Evolutionary conservation across 2,888 invertebrate genomes (phyloP), one percentile per base, ranked within the genome.

Genomic region (Proisotoma minuta): DNA sequence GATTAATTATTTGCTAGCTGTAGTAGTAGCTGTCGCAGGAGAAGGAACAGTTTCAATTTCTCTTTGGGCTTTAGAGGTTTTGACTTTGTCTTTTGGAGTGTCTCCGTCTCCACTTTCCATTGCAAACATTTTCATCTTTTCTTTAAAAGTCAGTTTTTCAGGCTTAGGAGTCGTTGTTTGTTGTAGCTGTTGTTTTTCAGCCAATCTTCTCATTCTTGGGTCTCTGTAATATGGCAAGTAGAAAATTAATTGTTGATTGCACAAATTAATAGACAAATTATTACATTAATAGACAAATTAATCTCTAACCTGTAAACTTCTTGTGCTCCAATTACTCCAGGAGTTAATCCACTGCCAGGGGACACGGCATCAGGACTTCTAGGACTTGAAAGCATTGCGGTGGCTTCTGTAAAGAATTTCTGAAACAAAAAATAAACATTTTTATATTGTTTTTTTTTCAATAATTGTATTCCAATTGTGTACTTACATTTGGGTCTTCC

Each of bases 81-180:
- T 97, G 62, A 94, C 88, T 82, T 94, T 94, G 78, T 95, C 93
- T 80, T 91, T 89, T 71, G 95, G 95, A 66, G 94, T 92, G 76
- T 87, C 85, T 75, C 88, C 86, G 77, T 96, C 95, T 47, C 97
- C 97, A 15, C 94, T 89, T 81, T 97, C 96, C 80, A 91, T 86
- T 48, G 97, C 98, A 82, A 99, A 99, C 91, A 97, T 93, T 81
- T 94, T 94, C 96, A 98, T 98, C 81, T 99, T 99, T 79, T 99
- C 98, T 78, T 94, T 89, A 81, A 99, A 99, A 62, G 92, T 92
- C 66, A 98, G 83, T 75, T 95, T 92, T 77, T 97, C 96, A 1
- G 92, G 92, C 67, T 90, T 84, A 60, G 86, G 84, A 58, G 76
- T 73, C 71, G 76, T 72, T 70, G 82, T 79, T 73, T 81, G 81